Base-by-base conservation (phyloP, 1,140 invertebrate species). In the Nasonia vitripennis region DNA sequence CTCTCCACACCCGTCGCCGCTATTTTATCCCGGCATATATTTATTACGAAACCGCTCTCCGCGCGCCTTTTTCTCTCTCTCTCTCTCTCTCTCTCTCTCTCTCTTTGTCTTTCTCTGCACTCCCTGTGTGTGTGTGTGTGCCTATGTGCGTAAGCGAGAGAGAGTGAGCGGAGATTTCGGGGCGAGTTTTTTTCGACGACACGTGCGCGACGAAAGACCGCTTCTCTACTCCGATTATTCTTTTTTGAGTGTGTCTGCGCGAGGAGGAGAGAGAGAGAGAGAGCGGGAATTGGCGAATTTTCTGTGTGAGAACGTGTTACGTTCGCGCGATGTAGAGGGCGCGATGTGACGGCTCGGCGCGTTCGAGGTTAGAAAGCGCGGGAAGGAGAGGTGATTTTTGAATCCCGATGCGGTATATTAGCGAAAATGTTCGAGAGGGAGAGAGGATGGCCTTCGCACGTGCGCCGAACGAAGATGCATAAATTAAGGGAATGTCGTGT, bases 11-110 rank as follows among this genome's bases (percentile, higher is more conserved):
- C 70, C 71, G 48, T 48, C 20, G 37, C 34, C 31, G 88, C 89
- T 89, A 91, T 91, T 92, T 91, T 91, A 91, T 92, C 89, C 91
- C 88, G 82, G 86, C 88, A 90, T 92, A 91, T 92, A 91, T 92
- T 92, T 91, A 91, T 92, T 92, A 92, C 89, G 90, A 92, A 90
- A 92, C 88, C 27, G 48, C 41, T 31, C 27, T 71, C 68, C 45
- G 12, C 23, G 79, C 41, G 68, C 23, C 23, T 41, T n/a, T 45
- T 37, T 51, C 45, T 7, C 10, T 10, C 31, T n/a, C 51, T 67
- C 20, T 68, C 14, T 23, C 55, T 27, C 27, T 27, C 27, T 27
- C 23, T 27, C 23, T 27, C 23, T 27, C 23, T 27, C 23, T 27
- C 23, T 27, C 23, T 27, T 0, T 27, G 0, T 27, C 23, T 11